Percentiles rank a stretch among this genome's conserved stretches.
phyloP scores from a whole-genome alignment of 2,113 vertebrate genomes.

The Natator depressus region DNA sequence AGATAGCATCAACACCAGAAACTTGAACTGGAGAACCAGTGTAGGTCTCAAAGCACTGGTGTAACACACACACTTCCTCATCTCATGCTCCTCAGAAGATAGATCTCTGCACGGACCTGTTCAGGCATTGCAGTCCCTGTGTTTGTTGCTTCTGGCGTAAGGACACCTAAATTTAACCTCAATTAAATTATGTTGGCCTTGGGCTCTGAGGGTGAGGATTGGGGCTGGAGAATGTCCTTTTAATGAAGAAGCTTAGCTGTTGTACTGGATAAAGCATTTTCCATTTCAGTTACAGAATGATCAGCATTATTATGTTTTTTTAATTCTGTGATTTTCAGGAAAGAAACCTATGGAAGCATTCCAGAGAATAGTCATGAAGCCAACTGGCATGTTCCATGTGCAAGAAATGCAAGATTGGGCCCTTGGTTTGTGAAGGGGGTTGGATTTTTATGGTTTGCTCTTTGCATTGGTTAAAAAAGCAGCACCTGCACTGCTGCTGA shows the following conservation, averaged over 20 bases:
- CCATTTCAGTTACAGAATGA: neutral
- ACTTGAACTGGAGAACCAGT: neutral
- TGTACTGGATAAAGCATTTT: neutral
- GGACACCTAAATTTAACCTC: rapidly evolving
- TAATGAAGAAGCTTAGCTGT: neutral
- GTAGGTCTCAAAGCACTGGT: neutral
- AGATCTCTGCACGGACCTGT: neutral
- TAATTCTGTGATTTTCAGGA: neutral
- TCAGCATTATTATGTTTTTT: neutral
- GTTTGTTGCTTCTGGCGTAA: neutral
- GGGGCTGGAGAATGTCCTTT: neutral
- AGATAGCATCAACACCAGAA: neutral
- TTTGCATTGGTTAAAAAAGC: neutral
- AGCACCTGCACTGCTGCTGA: neutral
- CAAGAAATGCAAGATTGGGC: neutral
- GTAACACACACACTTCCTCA: neutral
- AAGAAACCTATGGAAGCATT: neutral
- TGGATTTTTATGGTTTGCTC: neutral
- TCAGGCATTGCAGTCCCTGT: neutral
- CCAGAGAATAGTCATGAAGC: neutral
- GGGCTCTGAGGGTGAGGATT: neutral
- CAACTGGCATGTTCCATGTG: neutral
- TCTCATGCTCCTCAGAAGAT: neutral
- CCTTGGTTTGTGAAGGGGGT: neutral
- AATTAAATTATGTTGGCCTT: neutral